These are phyloP conservation scores for Cantharis lateralis DNA, from an alignment of 2,888 invertebrate species.

Conservation along the genomic window DNA sequence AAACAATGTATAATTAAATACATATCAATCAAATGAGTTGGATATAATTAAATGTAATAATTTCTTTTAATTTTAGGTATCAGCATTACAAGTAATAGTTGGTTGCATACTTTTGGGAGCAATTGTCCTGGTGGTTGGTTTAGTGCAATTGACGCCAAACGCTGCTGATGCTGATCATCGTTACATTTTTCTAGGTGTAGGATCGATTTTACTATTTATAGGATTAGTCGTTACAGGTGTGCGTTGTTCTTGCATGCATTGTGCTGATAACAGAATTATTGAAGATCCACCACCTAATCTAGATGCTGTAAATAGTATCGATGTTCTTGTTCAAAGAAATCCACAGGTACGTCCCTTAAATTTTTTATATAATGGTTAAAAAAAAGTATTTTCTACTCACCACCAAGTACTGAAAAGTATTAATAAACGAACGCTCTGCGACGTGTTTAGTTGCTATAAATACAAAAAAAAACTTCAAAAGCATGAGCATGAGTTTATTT, in stretches of 20 bases:
- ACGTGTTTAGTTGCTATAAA: too few species aligned
- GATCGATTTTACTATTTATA: conserved; percentile 65
- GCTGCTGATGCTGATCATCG: conserved; percentile 78
- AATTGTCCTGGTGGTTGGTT: conserved; percentile 74
- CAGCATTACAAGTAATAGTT: conserved; percentile 74
- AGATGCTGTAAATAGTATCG: conserved; percentile 60
- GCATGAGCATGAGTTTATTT: too few species aligned
- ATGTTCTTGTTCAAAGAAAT: conserved; percentile 56
- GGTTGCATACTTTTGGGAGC: conserved; percentile 75
- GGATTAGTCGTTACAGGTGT: conserved; percentile 69
- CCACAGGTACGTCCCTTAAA: conserved; percentile 46
- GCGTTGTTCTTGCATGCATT: conserved; percentile 71
- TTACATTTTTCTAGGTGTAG: conserved; percentile 71
- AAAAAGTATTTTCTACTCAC: too few species aligned
- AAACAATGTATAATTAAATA: not conserved
- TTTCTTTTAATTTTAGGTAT: conserved; percentile 59
- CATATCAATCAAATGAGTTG: not conserved
- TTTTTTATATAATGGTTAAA: too few species aligned
- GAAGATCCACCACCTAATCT: conserved; percentile 53
- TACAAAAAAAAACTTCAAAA: too few species aligned
- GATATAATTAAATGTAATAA: not conserved
- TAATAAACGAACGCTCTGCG: too few species aligned
- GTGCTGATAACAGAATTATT: conserved; percentile 58
- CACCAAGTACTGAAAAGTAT: too few species aligned
- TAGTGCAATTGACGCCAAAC: conserved; percentile 76